Conservation (phyloP, 2,797 vertebrate genomes). For the Clarias platycephalus region DNA sequence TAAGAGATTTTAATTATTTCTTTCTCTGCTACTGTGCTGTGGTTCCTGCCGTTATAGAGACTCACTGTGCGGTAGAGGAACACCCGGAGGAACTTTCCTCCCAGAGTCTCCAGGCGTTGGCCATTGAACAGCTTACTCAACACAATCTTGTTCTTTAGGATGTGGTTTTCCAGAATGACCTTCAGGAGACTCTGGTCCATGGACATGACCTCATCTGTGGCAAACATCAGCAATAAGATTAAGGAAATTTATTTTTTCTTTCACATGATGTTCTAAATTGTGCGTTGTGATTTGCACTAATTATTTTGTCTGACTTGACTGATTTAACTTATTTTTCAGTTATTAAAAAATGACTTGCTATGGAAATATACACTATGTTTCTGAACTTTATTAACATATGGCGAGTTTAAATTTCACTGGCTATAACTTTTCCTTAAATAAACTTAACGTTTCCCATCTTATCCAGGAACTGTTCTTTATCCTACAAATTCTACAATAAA, state of each 20-base stretch:
- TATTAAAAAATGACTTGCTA: no score
- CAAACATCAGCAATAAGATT: background rate
- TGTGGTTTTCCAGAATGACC: constrained; percentile 89
- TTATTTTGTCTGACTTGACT: background rate
- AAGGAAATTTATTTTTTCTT: background rate
- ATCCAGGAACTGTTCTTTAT: no score
- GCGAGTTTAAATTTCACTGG: background rate
- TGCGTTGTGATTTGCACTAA: background rate
- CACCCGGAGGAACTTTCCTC: constrained; percentile 87
- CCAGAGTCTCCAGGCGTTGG: constrained; percentile 88
- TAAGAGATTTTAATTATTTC: background rate
- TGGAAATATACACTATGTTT: background rate
- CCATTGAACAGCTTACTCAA: constrained; percentile 91
- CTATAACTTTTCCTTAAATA: no score
- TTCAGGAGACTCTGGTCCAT: constrained; percentile 86
- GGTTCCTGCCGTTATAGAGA: constrained; percentile 41
- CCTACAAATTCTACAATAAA: background rate
- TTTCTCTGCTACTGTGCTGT: background rate
- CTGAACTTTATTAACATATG: background rate
- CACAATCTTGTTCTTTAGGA: constrained; percentile 86
- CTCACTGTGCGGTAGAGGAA: constrained; percentile 97
- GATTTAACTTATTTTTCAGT: background rate
- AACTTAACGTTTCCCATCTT: no score
- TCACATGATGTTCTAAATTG: background rate
- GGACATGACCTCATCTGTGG: constrained; percentile 83